These are phyloP conservation scores for Chlamydotis undulata DNA, from an alignment of 2,113 vertebrate genomes.

Conservation along the genomic window DNA sequence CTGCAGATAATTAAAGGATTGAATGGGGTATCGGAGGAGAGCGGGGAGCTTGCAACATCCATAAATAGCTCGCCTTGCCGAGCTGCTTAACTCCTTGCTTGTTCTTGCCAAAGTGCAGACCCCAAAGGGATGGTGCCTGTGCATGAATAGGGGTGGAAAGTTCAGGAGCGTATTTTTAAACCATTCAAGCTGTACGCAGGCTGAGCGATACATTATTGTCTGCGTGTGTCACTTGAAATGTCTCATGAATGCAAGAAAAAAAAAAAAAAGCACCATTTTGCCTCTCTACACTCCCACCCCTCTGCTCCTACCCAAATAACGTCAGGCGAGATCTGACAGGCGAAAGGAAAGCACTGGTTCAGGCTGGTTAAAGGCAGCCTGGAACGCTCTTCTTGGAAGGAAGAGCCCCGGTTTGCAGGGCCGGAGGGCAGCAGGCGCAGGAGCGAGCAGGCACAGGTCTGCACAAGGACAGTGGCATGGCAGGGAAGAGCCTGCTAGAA, in stretches of 20 bases:
- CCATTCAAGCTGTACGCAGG: not conserved
- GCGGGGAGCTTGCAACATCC: conserved; percentile 37
- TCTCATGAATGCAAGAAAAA: not conserved
- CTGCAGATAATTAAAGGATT: conserved; percentile 68
- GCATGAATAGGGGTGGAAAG: conserved; percentile 50
- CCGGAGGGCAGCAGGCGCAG: fast-evolving
- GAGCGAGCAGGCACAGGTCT: fast-evolving
- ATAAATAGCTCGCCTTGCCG: conserved; percentile 56
- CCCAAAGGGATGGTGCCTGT: conserved; percentile 54
- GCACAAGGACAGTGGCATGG: not conserved
- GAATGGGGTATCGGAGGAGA: conserved; percentile 28
- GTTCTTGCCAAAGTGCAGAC: conserved; percentile 54
- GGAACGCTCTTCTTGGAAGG: not conserved
- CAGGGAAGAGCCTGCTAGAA: not conserved
- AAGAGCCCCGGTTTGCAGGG: fast-evolving
- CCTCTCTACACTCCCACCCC: conserved; percentile 26
- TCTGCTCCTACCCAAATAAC: conserved; percentile 12
- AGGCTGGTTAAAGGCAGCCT: not conserved
- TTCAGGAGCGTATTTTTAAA: conserved; percentile 56
- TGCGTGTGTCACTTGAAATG: conserved; percentile 13
- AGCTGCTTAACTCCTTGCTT: conserved; percentile 63
- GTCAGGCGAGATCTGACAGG: not conserved
- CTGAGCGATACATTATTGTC: conserved; percentile 36
- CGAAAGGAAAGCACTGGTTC: not conserved
- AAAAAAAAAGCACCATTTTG: not conserved